These are phyloP conservation scores for Cynopterus sphinx DNA, from an alignment of 2,797 vertebrate species.

Conservation along the genomic window DNA sequence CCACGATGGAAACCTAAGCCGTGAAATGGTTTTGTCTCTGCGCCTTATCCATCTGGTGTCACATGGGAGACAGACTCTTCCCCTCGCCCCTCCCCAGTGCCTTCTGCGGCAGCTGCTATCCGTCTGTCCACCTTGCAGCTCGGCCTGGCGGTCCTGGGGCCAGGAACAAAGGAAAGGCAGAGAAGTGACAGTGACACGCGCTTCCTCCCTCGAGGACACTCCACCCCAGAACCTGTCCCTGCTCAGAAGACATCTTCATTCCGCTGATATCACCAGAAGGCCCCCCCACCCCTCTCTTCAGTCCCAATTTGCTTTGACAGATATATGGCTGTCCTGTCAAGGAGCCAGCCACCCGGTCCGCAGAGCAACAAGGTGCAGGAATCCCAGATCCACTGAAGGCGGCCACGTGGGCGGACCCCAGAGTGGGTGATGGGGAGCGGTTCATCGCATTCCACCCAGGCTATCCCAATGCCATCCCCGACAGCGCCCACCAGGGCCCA, in stretches of 20 bases:
- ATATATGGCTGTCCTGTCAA: not conserved
- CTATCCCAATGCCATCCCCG: not conserved
- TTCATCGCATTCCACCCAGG: not conserved
- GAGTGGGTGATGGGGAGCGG: not conserved
- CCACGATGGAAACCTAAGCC: not conserved
- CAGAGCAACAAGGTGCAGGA: not conserved
- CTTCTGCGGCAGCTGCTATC: not conserved
- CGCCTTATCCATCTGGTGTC: not conserved
- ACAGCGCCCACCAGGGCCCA: slow-evolving; percentile 23
- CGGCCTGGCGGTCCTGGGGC: not conserved
- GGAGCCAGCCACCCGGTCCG: not conserved
- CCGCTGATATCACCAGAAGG: not conserved
- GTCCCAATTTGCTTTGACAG: slow-evolving; percentile 24
- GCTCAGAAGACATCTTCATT: slow-evolving; percentile 24
- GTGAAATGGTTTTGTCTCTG: not conserved
- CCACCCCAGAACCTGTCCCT: not conserved
- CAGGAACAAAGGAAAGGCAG: not conserved
- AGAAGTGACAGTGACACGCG: not conserved
- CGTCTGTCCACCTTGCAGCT: not conserved
- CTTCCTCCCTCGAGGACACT: not conserved
- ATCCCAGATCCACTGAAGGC: not conserved
- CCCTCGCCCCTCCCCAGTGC: not conserved
- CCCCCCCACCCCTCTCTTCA: not conserved
- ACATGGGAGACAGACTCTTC: not conserved
- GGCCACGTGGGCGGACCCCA: not conserved